Conservation (phyloP, 2,113 vertebrate species). For the Tilapia sparmanii region DNA sequence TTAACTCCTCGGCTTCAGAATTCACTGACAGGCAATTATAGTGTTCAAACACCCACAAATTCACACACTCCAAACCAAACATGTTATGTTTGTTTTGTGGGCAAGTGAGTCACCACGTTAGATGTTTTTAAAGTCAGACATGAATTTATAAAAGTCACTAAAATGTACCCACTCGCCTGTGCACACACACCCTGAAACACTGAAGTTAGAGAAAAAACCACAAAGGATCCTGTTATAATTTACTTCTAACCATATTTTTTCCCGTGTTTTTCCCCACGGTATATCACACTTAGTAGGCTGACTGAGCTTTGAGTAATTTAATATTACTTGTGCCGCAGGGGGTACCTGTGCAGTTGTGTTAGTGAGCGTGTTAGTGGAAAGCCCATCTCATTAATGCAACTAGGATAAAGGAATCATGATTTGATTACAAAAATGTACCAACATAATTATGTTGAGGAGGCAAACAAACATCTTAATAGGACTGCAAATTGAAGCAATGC, state of each 20-base stretch:
- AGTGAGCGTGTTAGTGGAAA: background rate
- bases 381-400: background rate
- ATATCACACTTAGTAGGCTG: background rate
- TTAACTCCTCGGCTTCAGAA: slow-evolving; percentile 27
- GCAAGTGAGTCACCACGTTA: background rate
- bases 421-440: background rate
- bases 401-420: background rate
- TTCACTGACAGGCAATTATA: slow-evolving; percentile 33
- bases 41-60: slow-evolving; percentile 31
- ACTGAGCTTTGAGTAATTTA: background rate
- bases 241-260: background rate
- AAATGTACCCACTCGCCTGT: background rate
- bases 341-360: background rate
- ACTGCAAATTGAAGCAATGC: background rate
- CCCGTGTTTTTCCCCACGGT: background rate
- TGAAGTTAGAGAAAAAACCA: background rate
- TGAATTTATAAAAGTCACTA: background rate
- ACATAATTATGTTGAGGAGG: background rate
- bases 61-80: background rate
- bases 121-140: background rate
- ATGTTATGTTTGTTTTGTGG: background rate
- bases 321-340: background rate
- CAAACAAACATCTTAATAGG: background rate
- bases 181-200: background rate
- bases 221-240: background rate